phyloP scores from a whole-genome alignment of 2,888 invertebrate species.

The Conops quadrifasciatus region DNA sequence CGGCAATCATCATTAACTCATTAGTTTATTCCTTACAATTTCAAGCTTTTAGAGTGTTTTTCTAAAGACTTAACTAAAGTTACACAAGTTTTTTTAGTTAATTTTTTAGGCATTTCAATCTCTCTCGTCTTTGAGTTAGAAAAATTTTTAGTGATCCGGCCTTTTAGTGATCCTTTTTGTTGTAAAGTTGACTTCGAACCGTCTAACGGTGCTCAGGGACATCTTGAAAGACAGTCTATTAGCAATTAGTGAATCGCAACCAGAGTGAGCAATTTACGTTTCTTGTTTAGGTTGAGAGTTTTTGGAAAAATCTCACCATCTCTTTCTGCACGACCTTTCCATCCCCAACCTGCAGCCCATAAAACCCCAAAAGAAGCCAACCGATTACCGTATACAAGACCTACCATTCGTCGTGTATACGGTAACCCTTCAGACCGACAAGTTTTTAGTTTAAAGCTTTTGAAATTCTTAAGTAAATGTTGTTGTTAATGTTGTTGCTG shows the following conservation, averaged over 20 bases:
- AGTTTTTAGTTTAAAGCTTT: too few species aligned
- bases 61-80: too few species aligned
- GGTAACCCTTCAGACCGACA: not conserved
- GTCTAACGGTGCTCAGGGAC: not conserved
- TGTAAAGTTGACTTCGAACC: not conserved
- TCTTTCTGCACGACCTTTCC: not conserved
- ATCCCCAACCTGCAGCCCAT: not conserved
- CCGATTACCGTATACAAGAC: not conserved
- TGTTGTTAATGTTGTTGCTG: not conserved
- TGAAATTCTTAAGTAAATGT: not conserved
- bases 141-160: too few species aligned
- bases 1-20: not conserved
- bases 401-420: too few species aligned
- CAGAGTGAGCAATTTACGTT: not conserved
- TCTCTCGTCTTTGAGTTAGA: too few species aligned
- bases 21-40: too few species aligned
- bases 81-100: too few species aligned
- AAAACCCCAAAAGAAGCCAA: not conserved
- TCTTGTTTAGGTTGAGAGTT: not conserved
- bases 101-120: too few species aligned
- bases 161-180: too few species aligned
- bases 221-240: not conserved
- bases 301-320: not conserved
- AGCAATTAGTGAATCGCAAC: constrained; percentile 18
- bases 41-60: too few species aligned